Percentiles rank a stretch among this genome's conserved stretches.
Evolutionary conservation across 2,113 vertebrate species (phyloP).

Genomic region (Microtus montanus): DNA sequence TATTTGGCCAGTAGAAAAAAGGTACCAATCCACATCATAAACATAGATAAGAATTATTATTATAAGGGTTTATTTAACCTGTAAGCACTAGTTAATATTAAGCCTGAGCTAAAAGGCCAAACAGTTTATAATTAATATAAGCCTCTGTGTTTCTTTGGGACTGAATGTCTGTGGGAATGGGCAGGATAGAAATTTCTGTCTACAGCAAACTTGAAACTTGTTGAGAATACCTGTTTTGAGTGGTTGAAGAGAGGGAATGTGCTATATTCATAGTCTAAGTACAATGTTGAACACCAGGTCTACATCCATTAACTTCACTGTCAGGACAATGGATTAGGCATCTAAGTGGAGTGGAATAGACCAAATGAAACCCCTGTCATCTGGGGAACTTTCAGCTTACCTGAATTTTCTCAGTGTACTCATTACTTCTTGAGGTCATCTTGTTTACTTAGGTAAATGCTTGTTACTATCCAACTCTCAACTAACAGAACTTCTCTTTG

Average conservation of each 20-base stretch:
- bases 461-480: not conserved
- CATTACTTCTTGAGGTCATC: not conserved
- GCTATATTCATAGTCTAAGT: accelerated
- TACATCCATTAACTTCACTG: not conserved
- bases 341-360: not conserved
- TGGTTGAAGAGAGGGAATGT: not conserved
- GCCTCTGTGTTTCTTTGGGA: too few relatives aligned
- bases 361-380: not conserved
- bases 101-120: too few relatives aligned
- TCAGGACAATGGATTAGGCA: not conserved
- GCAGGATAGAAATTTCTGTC: too few relatives aligned
- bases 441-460: not conserved
- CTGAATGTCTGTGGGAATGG: too few relatives aligned
- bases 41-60: too few relatives aligned
- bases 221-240: not conserved
- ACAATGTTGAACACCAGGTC: not conserved
- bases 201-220: not conserved
- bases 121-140: too few relatives aligned
- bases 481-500: not conserved
- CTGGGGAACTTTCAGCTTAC: not conserved
- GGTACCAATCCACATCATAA: too few relatives aligned
- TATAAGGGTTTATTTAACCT: too few relatives aligned
- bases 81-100: too few relatives aligned
- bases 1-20: too few relatives aligned
- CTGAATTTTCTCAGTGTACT: not conserved